Conservation (phyloP, 2,113 vertebrate species). For the Athene cunicularia region DNA sequence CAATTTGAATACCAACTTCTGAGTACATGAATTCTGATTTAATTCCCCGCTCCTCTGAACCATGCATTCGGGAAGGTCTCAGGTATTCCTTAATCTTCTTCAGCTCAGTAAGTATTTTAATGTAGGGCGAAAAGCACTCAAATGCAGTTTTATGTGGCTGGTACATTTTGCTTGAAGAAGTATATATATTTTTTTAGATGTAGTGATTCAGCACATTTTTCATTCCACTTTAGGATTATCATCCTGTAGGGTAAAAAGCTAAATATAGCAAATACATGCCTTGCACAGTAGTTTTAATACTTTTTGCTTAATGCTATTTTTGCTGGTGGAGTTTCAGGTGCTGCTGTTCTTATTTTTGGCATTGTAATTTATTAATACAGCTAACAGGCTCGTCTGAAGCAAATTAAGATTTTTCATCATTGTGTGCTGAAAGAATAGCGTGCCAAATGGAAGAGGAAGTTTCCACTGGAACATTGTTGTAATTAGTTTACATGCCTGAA, state of each 20-base stretch:
- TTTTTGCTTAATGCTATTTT: background rate
- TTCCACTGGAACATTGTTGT: background rate
- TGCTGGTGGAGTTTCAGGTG: background rate
- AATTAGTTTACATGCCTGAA: background rate
- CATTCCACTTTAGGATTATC: background rate
- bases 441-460: background rate
- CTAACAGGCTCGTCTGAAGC: background rate
- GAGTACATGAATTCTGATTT: background rate
- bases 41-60: background rate
- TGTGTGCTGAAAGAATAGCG: background rate
- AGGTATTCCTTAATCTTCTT: background rate
- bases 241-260: background rate
- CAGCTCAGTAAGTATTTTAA: background rate
- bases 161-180: background rate
- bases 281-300: background rate
- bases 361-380: background rate
- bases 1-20: background rate
- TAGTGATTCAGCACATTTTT: conserved; percentile 38
- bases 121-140: background rate
- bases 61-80: background rate
- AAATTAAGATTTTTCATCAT: background rate
- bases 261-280: background rate
- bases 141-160: background rate
- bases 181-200: background rate
- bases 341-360: background rate